Conservation (phyloP, 2,797 vertebrate species). For the Salarias fasciatus region DNA sequence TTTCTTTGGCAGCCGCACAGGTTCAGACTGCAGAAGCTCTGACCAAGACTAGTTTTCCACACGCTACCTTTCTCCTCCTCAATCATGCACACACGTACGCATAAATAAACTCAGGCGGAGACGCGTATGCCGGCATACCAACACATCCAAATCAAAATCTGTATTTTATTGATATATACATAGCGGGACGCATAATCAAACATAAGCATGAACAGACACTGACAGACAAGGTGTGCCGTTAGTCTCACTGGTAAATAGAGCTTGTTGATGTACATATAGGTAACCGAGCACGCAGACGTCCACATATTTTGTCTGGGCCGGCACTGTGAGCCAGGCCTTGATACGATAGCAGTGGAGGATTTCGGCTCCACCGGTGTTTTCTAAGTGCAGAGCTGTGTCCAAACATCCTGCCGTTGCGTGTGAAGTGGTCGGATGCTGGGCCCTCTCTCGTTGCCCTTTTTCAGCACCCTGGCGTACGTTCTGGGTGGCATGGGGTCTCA, state of each 20-base stretch:
- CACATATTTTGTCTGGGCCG: slow-evolving; percentile 77
- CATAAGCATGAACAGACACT: slow-evolving; percentile 71
- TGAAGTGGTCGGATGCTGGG: slow-evolving; percentile 80
- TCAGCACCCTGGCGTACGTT: slow-evolving; percentile 63
- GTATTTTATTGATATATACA: slow-evolving; percentile 69
- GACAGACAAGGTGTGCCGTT: slow-evolving; percentile 70
- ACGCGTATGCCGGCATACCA: slow-evolving; percentile 48
- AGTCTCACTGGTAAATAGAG: slow-evolving; percentile 70
- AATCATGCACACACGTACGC: slow-evolving; percentile 65
- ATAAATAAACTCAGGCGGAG: slow-evolving; percentile 66
- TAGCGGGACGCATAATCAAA: slow-evolving; percentile 71
- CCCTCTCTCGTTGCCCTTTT: slow-evolving; percentile 63
- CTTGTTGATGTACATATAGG: slow-evolving; percentile 68
- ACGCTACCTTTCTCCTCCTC: slow-evolving; percentile 74
- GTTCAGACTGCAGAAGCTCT: slow-evolving; percentile 77
- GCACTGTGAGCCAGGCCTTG: slow-evolving; percentile 65
- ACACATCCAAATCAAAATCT: slow-evolving; percentile 66
- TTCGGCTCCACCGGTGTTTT: slow-evolving; percentile 79
- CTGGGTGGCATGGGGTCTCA: slow-evolving; percentile 79
- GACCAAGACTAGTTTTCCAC: slow-evolving; percentile 82
- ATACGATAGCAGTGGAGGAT: slow-evolving; percentile 70
- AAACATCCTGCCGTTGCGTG: slow-evolving; percentile 76
- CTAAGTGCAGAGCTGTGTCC: slow-evolving; percentile 77
- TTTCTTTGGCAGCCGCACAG: slow-evolving; percentile 85
- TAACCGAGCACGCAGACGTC: slow-evolving; percentile 64